A percentile compares a stretch with the other conserved stretches of the same genome.
Conservation (phyloP, 2,113 vertebrate genomes). For the Mus musculus region GRCm39 chr5:28735001-28735500, state of each 20-base stretch:
- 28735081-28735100: background rate
- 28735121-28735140: background rate
- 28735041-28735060: no score
- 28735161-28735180: background rate
- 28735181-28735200: accelerated
- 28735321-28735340: background rate
- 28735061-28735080: background rate
- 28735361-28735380: background rate
- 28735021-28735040: background rate
- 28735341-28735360: background rate
- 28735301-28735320: background rate
- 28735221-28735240: conserved; percentile 39
- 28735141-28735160: accelerated
- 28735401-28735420: conserved; percentile 1
- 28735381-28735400: background rate
- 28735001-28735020: background rate
- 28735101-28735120: background rate
- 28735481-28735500: conserved; percentile 13
- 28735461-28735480: conserved; percentile 21
- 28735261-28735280: background rate
- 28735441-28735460: background rate
- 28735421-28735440: background rate
- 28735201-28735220: background rate
- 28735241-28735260: background rate
- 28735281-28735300: conserved; percentile 17